Evolutionary conservation across 2,113 vertebrate genomes (phyloP), one percentile per base, ranked within the genome.

Genomic region (Daphoenositta chrysoptera): DNA sequence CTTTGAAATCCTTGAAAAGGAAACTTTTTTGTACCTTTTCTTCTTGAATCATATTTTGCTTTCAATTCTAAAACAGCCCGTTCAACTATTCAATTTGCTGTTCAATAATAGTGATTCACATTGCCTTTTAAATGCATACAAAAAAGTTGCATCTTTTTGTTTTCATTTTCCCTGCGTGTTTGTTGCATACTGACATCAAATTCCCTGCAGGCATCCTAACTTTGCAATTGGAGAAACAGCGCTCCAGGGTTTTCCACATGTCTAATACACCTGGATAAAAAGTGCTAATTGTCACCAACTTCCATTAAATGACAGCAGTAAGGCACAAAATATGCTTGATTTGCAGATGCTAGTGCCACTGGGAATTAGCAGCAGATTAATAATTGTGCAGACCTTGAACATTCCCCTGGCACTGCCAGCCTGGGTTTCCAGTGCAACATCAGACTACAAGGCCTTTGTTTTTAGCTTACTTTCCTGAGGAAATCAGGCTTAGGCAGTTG

Each of bases 291-390:
- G 95, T 84, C 92, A 96, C 92, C 61, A 92, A 40, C 88, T 94
- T 92, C 76, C 80, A 93, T 53, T 81, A 64, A 96, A 90, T 73
- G 83, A 93, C 93, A 96, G 83, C 86, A 92, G 61, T 90, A 97
- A 97, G 93, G 96, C 92, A 97, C 96, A 84, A 96, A 95, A 90
- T 87, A 89, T 42, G 69, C 93, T 96, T 48, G 57, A 89, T 90
- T 87, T 96, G 92, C 90, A 94, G 92, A 96, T 47, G 3, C 65
- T 65, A 54, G 71, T 73, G 82, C 93, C 85, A 81, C 57, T 75
- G 90, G 90, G 95, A 96, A 60, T 78, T 93, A 87, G 65, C 72
- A 84, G 90, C 31, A 72, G 94, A 92, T 92, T 93, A 90, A 83
- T 96, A 92, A 94, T 50, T 92, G 83, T 89, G 86, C 80, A 94